Conservation (phyloP, 2,888 invertebrate genomes). For the Dendrolimus pini region DNA sequence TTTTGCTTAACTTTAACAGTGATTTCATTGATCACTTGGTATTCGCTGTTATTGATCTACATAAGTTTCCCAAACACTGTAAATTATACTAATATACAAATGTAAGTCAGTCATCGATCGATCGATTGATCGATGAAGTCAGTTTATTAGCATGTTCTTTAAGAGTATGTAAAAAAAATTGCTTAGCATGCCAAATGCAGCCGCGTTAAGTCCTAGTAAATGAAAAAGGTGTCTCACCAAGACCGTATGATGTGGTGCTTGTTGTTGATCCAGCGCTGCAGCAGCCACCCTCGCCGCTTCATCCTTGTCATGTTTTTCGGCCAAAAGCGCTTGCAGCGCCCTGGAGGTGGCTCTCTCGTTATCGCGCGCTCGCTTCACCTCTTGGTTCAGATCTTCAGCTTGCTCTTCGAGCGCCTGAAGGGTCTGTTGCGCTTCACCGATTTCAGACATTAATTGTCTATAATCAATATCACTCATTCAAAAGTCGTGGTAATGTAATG, state of each 20-base stretch:
- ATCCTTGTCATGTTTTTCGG: constrained; percentile 34
- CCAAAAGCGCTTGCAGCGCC: constrained; percentile 42
- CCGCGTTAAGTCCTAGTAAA: too few species aligned
- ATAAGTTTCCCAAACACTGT: too few species aligned
- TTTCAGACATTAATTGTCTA: constrained; percentile 49
- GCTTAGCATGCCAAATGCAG: too few species aligned
- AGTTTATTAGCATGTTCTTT: too few species aligned
- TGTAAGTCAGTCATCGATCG: too few species aligned
- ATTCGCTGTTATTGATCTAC: too few species aligned
- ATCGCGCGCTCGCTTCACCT: constrained; percentile 45
- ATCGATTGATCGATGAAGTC: too few species aligned
- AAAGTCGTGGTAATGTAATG: too few species aligned
- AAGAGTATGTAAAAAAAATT: too few species aligned
- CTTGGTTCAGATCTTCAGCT: constrained; percentile 40
- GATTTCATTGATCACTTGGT: too few species aligned
- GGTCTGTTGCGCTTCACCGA: constrained; percentile 40
- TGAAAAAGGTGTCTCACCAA: constrained; percentile 24
- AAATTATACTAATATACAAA: too few species aligned
- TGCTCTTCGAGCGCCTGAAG: constrained; percentile 36
- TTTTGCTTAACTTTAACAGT: too few species aligned
- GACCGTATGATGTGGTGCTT: constrained; percentile 44
- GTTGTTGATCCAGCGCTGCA: constrained; percentile 38
- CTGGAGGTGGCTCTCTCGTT: constrained; percentile 44
- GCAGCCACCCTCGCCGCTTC: constrained; percentile 38
- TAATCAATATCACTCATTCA: background rate